These are phyloP conservation scores for Hapalemur alaotrensis DNA, from an alignment of 2,797 vertebrate species.

Conservation along the genomic window DNA sequence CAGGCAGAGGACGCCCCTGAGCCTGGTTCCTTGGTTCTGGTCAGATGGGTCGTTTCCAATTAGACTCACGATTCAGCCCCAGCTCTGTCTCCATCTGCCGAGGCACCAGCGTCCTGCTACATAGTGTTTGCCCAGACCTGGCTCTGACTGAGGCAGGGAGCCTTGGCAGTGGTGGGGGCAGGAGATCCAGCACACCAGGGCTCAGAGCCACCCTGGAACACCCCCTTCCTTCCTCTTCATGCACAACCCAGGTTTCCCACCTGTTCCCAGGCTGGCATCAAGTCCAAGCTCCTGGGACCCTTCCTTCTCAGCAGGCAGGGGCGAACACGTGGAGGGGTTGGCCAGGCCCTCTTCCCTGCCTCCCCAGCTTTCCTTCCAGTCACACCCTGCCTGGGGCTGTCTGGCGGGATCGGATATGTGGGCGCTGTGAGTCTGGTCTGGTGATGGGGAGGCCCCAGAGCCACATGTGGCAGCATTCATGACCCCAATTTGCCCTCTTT, in stretches of 20 bases:
- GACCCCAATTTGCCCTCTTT: neutral
- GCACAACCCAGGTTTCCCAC: neutral
- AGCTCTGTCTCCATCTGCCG: neutral
- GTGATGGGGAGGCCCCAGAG: neutral
- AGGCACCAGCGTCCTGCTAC: neutral
- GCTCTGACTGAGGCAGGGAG: neutral
- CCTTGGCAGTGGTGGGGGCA: neutral
- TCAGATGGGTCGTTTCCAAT: neutral
- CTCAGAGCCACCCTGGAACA: neutral
- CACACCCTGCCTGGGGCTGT: neutral
- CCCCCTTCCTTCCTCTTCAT: neutral
- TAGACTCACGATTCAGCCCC: neutral
- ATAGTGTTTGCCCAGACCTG: neutral
- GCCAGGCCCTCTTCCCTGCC: neutral
- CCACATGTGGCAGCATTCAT: neutral
- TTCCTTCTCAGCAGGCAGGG: neutral
- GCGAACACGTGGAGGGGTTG: accelerated
- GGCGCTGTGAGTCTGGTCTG: neutral
- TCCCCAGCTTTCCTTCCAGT: neutral
- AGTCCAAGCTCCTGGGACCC: neutral
- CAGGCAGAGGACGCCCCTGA: neutral
- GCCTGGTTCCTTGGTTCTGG: neutral
- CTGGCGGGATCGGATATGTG: neutral
- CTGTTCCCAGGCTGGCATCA: neutral
- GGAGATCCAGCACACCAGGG: neutral